A percentile compares a stretch with the other conserved stretches of the same genome.
Conservation (phyloP, 2,113 vertebrate genomes). For the Phylloscopus trochilus region DNA sequence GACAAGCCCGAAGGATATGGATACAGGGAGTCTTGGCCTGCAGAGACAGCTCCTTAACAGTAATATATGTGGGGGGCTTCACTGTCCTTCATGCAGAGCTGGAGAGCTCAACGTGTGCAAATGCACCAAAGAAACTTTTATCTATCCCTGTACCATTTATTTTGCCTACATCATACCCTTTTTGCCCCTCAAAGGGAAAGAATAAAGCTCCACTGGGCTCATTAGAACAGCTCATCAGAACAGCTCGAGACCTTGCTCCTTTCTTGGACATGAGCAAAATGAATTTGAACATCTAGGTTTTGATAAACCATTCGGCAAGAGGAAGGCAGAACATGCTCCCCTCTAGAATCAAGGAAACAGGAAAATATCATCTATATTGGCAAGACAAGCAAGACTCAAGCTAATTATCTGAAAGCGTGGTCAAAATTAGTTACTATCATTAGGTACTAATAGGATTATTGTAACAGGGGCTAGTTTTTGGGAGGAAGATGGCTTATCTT, state of each 20-base stretch:
- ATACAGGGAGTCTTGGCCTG: neutral
- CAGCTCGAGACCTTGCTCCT: neutral
- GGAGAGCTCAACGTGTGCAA: neutral
- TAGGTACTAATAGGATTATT: neutral
- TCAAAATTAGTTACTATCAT: neutral
- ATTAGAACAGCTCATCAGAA: rapidly evolving
- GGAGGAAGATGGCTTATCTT: neutral
- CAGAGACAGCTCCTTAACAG: neutral
- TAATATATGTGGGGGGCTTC: neutral
- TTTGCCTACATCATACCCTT: neutral
- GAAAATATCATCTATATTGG: neutral
- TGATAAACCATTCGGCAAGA: neutral
- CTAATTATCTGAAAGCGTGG: neutral
- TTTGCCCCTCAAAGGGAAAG: neutral
- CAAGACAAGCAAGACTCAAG: neutral
- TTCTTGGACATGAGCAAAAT: neutral
- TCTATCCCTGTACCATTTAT: neutral
- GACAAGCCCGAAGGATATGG: neutral
- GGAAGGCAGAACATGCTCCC: neutral
- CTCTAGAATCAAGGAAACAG: neutral
- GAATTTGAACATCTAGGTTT: neutral
- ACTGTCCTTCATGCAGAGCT: neutral
- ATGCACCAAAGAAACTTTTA: rapidly evolving
- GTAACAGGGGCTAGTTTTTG: neutral
- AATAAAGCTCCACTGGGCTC: neutral